Conservation (phyloP, 1,140 invertebrate genomes). For the Mycetomoellerius zeteki region DNA sequence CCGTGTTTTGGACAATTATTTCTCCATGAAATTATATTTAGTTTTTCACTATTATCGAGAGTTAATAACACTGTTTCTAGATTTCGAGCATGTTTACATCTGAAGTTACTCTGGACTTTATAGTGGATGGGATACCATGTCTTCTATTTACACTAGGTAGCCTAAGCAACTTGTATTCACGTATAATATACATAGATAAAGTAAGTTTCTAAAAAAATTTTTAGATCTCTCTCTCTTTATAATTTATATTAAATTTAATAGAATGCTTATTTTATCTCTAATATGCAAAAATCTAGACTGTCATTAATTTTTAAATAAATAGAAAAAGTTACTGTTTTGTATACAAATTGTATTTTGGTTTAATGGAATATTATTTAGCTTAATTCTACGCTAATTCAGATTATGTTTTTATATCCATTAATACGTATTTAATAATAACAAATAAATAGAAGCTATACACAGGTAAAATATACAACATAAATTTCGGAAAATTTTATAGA, state of each 20-base stretch:
- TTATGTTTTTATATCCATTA: not conserved
- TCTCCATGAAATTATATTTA: not conserved
- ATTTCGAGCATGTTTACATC: not conserved
- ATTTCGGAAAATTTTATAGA: too few species aligned
- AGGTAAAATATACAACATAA: not conserved
- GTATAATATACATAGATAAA: not conserved
- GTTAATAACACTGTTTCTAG: conserved; percentile 1
- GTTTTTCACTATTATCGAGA: not conserved
- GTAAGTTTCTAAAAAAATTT: not conserved
- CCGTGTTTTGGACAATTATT: not conserved
- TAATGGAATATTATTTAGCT: not conserved
- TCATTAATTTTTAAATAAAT: not conserved
- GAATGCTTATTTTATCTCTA: not conserved
- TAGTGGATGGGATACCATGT: not conserved
- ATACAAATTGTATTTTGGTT: not conserved
- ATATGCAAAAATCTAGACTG: not conserved
- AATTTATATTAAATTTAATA: not conserved
- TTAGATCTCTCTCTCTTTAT: not conserved
- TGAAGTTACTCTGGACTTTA: not conserved
- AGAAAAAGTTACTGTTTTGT: not conserved
- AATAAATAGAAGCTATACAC: not conserved
- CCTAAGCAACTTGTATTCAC: not conserved
- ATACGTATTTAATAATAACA: not conserved
- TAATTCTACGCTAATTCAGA: not conserved
- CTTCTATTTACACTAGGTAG: not conserved